Base-by-base conservation (phyloP, 2,113 vertebrate species). In the Sylvietta virens region DNA sequence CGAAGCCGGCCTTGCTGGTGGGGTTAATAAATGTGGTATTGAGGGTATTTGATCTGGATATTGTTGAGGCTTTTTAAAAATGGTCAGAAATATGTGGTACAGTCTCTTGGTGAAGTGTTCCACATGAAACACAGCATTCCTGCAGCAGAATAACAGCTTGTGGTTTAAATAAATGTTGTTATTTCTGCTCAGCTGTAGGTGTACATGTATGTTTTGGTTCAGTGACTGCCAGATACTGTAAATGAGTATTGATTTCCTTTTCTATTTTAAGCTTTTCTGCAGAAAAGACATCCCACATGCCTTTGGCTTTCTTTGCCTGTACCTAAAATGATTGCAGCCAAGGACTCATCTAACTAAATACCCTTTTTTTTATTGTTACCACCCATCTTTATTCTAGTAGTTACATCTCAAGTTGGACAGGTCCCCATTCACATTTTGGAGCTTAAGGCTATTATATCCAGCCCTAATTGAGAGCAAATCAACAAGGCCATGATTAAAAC, bases 151-250 rank as follows among this genome's bases (percentile, higher is more conserved):
- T 94, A 96, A 97, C 97, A 97, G 97, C 92, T 97, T 96, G 97
- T 83, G 85, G 89, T 91, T 96, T 96, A 96, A 96, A 92, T 96
- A 94, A 94, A 87, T 91, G 94, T 91, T 92, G 96, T 95, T 97
- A 97, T 97, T 97, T 97, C 96, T 97, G 97, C 93, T 95, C 80
- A 74, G 91, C 93, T 93, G 85, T 96, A 96, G 94, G 80, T 94
- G 67, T 94, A 51, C 94, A 81, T 78, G 86, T 92, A 92, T 91
- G 82, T 95, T 94, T 97, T 92, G 72, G 53, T 95, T 97, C 89
- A 85, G 81, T 78, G 95, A 39, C 80, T 94, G 74, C 78, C 94
- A 90, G 93, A 96, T 95, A 97, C 88, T 88, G 66, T 73, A 95
- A 88, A 79, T 94, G 91, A 95, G 85, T 82, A 90, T 92, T 81